Evolutionary conservation across 1,140 invertebrate genomes (phyloP), one percentile per base, ranked within the genome.

Genomic region (Pogonomyrmex barbatus): DNA sequence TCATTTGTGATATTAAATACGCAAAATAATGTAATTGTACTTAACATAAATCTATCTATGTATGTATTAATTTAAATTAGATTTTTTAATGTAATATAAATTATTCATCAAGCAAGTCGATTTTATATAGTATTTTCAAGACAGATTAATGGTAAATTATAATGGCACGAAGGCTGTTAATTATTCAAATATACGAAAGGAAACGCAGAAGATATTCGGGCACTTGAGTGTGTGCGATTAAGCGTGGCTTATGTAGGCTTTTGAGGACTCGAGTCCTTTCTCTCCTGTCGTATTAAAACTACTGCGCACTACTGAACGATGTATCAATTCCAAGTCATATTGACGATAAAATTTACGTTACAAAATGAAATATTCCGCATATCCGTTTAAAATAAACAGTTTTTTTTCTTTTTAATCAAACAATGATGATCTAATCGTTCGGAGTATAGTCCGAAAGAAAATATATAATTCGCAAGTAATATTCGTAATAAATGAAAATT

Each of bases 111-210:
- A 58, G 60, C 39, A 36, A 0, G 42, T 56, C 12, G 36, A 56
- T n/a, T 4, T 75, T 30, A 42, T 58, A 9, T 2, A 8, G 30
- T 2, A 6, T 75, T 56, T n/a, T 42, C 36, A 42, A 45, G 42
- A 30, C 39, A 56, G 5, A 33, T 9, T 24, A 24, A 24, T 24
- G 24, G 24, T 17, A 8, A 9, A 58, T 30, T 4, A 14, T 5
- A 36, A 47, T 45, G 39, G 12, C 12, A 30, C 33, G 45, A 58
- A 12, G 17, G 36, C 10, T 42, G 10, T 50, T 14, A 47, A 36
- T 47, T 77, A 47, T 47, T 63, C 24, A 14, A 30, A 63, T 63
- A 24, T 36, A 30, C 36, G 2, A 78, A 78, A 78, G 50, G 5
- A 39, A 47, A 12, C 30, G 42, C 4, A 17, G 6, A 45, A 77